Conservation (phyloP, 2,113 vertebrate species). For the Machaerirhynchus nigripectus region DNA sequence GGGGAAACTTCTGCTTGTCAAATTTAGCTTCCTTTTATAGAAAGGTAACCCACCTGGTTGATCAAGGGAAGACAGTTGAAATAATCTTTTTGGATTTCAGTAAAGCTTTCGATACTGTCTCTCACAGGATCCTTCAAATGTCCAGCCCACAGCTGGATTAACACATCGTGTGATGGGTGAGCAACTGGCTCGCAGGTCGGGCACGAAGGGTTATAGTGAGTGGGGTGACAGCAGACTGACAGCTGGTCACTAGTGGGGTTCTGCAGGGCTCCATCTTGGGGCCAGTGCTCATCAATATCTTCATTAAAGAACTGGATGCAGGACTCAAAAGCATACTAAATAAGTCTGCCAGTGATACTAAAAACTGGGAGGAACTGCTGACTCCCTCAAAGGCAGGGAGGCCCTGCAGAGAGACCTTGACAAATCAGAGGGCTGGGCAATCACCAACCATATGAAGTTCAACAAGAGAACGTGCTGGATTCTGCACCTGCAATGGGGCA, state of each 20-base stretch:
- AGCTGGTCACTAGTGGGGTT: neutral
- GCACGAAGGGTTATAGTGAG: fast-evolving
- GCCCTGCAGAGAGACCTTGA: neutral
- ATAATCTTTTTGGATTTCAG: neutral
- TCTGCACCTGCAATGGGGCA: neutral
- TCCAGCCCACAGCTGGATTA: neutral
- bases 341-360: neutral
- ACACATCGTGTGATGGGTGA: neutral
- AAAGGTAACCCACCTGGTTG: neutral
- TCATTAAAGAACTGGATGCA: neutral
- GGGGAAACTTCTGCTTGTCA: neutral
- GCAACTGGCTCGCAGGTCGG: neutral
- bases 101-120: neutral
- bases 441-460: neutral
- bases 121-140: neutral
- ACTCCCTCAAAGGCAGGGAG: neutral
- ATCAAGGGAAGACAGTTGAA: neutral
- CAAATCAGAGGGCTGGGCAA: neutral
- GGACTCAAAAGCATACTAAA: neutral
- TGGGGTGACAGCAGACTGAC: neutral
- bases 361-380: neutral
- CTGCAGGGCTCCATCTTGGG: neutral
- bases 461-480: fast-evolving
- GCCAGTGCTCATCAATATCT: neutral
- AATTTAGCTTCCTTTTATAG: neutral